phyloP scores from a whole-genome alignment of 2,888 invertebrate species.

The Diaphora mendica region DNA sequence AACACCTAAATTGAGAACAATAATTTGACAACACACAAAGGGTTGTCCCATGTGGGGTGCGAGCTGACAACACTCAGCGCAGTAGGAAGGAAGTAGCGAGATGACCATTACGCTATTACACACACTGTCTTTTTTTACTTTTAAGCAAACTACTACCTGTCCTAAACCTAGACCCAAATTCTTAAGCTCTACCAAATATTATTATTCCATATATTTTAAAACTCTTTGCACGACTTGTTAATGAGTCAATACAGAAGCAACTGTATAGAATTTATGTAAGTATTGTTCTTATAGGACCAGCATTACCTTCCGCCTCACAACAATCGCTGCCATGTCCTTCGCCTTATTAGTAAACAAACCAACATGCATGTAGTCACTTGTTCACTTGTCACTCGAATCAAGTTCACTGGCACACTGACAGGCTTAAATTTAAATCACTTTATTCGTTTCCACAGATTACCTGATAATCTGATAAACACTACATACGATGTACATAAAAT shows the following conservation, averaged over 20 bases:
- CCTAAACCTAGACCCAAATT: not conserved
- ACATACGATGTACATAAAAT: not conserved
- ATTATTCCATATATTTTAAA: not conserved
- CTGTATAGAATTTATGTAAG: not conserved
- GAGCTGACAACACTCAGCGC: not conserved
- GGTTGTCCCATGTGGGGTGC: not conserved
- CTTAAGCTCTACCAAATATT: not conserved
- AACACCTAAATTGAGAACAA: not conserved
- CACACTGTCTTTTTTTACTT: not conserved
- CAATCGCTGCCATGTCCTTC: constrained; percentile 55
- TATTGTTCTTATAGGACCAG: constrained; percentile 10
- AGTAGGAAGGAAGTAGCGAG: not conserved
- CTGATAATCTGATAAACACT: constrained; percentile 2
- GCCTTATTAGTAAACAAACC: constrained; percentile 42
- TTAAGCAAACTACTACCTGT: not conserved
- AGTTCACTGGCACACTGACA: constrained; percentile 48
- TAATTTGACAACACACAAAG: too few species aligned
- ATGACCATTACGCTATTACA: not conserved
- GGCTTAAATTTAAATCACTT: constrained; percentile 10
- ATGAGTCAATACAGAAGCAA: not conserved
- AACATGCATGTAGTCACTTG: constrained; percentile 3
- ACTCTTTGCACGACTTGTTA: not conserved
- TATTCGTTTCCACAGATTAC: constrained; percentile 1
- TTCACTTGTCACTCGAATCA: constrained; percentile 40
- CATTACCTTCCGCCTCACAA: constrained; percentile 58